Conservation (phyloP, 2,113 vertebrate species). For the Budorcas taxicolor region DNA sequence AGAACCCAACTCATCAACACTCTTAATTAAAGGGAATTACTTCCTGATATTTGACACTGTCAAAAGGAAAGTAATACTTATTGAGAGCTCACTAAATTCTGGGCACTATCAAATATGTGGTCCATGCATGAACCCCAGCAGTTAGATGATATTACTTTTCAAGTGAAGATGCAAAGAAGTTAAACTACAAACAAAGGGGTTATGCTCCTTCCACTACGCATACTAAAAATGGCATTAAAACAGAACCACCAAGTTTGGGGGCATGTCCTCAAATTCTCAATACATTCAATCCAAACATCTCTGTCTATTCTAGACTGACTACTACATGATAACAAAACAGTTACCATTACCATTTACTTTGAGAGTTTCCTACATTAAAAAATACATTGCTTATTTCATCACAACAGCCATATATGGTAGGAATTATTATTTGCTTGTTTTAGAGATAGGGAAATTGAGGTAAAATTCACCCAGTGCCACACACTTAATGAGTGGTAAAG, state of each 20-base stretch:
- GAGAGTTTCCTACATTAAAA: not conserved
- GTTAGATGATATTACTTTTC: not conserved
- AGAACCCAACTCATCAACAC: slow-evolving; percentile 67
- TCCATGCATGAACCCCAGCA: not conserved
- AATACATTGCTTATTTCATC: not conserved
- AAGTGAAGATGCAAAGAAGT: not conserved
- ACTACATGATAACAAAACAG: not conserved
- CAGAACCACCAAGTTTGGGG: not conserved
- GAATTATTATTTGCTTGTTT: not conserved
- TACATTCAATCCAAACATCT: not conserved
- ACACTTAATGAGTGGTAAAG: not conserved
- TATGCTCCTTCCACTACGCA: not conserved
- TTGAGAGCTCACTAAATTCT: slow-evolving; percentile 16
- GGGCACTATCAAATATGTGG: not conserved
- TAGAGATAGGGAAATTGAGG: not conserved
- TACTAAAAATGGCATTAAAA: not conserved
- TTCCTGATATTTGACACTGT: slow-evolving; percentile 57
- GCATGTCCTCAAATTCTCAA: not conserved
- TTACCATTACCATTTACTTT: not conserved
- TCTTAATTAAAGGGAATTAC: slow-evolving; percentile 65
- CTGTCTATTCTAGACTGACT: not conserved
- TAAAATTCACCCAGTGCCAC: not conserved
- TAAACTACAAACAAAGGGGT: not conserved
- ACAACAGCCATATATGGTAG: not conserved
- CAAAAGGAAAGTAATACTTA: slow-evolving; percentile 11